Evolutionary conservation across 2,113 vertebrate species (phyloP), one percentile per base, ranked within the genome.

Genomic region (Apodemus speciosus): DNA sequence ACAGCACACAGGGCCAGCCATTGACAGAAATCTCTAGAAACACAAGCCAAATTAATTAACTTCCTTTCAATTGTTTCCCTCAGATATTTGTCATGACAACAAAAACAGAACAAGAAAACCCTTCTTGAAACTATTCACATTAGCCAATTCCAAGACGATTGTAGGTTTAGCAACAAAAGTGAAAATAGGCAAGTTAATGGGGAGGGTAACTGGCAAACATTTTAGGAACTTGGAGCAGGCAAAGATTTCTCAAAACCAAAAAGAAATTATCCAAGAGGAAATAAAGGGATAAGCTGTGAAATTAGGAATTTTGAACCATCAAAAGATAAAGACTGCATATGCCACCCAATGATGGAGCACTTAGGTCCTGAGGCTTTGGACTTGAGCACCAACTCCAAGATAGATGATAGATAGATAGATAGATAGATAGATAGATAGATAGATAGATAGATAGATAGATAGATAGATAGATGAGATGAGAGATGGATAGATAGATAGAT

Each of bases 181-280:
- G 91, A 88, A 89, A 94, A 11, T 27, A 69, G n/a, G 23, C 13
- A 69, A 79, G 21, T 80, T 75, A 88, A 43, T 3, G 3, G 49
- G 15, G 49, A 85, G 66, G 46, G 32, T 87, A 84, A 38, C 27
- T 56, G 38, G 32, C 76, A 49, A 80, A 81, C 0, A 32, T 84
- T 40, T 89, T 35, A 77, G 76, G 16, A 88, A 60, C 75, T 32
- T 73, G 21, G 38, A 53, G 35, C 49, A 79, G 69, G 69, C 38
- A 94, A 73, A 87, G 38, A 75, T 80, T 94, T 88, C 49, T 90
- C 80, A 94, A 91, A 81, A 16, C 25, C 46, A 71, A 46, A 85
- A 86, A 83, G 40, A 15, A 85, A 40, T 49, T 11, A 62, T 21
- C 32, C 27, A 85, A 91, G 40, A 18, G 15, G 5, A 23, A 51